Conservation (phyloP, 2,797 vertebrate genomes). For the Siniperca obscura region DNA sequence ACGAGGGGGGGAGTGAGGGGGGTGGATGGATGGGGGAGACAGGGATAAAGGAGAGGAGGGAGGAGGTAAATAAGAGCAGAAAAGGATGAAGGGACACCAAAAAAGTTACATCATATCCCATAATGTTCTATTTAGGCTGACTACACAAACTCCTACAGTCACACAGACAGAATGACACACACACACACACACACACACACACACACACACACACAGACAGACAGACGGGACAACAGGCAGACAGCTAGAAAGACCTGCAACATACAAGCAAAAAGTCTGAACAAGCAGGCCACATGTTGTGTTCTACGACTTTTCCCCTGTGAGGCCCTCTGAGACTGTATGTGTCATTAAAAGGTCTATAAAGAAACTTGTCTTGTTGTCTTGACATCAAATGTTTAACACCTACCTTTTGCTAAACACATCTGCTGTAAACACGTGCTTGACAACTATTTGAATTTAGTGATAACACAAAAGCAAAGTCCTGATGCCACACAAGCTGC, state of each 20-base stretch:
- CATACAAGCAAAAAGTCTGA: neutral
- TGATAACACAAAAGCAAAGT: neutral
- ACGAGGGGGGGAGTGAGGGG: neutral
- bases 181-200: slow-evolving; percentile 12
- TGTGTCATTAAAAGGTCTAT: neutral
- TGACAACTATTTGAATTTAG: neutral
- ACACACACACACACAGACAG: slow-evolving; percentile 27
- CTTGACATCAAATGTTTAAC: neutral
- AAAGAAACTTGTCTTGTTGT: slow-evolving; percentile 16
- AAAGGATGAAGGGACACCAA: slow-evolving; percentile 52
- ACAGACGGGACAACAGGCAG: slow-evolving; percentile 11
- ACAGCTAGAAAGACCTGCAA: slow-evolving; percentile 36
- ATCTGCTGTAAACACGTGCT: neutral
- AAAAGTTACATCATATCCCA: slow-evolving; percentile 46
- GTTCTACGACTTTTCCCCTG: neutral
- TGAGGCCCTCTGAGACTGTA: neutral
- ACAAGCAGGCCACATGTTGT: neutral
- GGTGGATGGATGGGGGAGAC: slow-evolving; percentile 14
- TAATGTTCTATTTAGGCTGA: slow-evolving; percentile 23
- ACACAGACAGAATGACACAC: slow-evolving; percentile 1
- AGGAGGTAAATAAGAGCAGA: slow-evolving; percentile 53
- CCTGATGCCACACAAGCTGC: neutral
- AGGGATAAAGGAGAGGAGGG: slow-evolving; percentile 42
- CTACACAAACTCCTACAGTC: slow-evolving; percentile 36
- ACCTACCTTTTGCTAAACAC: neutral